phyloP scores from a whole-genome alignment of 2,797 vertebrate species.

The Phoxinus dragarum region DNA sequence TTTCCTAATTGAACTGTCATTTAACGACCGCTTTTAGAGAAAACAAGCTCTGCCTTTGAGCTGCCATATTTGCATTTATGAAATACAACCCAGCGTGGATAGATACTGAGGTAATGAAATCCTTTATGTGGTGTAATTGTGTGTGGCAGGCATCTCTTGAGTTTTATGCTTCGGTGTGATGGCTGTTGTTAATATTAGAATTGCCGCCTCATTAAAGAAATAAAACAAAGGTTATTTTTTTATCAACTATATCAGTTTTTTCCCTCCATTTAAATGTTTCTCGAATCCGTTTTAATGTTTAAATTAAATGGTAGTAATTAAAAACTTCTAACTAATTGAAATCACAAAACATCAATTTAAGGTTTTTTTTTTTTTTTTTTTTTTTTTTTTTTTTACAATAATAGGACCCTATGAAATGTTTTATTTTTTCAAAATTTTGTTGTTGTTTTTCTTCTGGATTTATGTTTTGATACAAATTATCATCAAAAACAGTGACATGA shows the following conservation, averaged over 20 bases:
- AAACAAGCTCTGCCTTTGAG: constrained; percentile 46
- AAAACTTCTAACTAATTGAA: neutral
- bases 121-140: constrained; percentile 66
- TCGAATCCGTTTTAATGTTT: no score
- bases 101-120: constrained; percentile 70
- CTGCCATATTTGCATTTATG: constrained; percentile 64
- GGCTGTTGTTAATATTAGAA: constrained; percentile 56
- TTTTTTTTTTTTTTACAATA: no score
- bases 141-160: constrained; percentile 56
- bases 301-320: no score
- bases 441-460: no score
- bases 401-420: no score
- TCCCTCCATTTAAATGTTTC: no score
- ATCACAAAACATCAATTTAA: neutral
- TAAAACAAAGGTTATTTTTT: constrained; percentile 37
- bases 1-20: constrained; percentile 67
- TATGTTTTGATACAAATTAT: no score
- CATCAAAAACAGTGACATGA: neutral
- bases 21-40: constrained; percentile 62
- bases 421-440: no score
- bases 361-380: no score
- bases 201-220: constrained; percentile 59
- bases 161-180: constrained; percentile 59
- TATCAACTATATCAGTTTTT: no score
- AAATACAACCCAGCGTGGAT: constrained; percentile 59